Base-by-base conservation (phyloP, 2,888 invertebrate genomes). In the Catocala nupta region DNA sequence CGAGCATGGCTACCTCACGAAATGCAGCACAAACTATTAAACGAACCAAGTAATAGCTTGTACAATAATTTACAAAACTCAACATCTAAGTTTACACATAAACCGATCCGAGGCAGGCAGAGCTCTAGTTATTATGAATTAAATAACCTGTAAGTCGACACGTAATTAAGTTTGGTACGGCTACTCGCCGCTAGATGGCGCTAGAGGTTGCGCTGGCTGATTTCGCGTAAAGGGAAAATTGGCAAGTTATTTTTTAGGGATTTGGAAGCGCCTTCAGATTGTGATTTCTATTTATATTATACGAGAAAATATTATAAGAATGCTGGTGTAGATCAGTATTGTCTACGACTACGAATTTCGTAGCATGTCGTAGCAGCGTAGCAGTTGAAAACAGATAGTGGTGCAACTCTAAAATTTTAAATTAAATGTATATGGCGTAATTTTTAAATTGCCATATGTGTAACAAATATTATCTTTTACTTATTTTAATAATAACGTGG, bases 111-210 rank as follows among this genome's bases (percentile, higher is more conserved):
- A 43, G 53, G 51, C 43, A 57, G 55, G 59, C 67, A 68, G 33
- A 55, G 53, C 49, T 51, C 48, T 65, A 75, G 63, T 78, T 65
- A 69, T 72, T 68, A 71, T 65, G 65, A 76, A 78, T 78, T 66
- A 76, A 80, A 73, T 74, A 55, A 54, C 50, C 58, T 51, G 62
- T 75, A 70, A 80, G 73, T 59, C 70, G 72, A 70, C 75, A 77
- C 63, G 70, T 71, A 66, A 72, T 75, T 80, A 78, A 70, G 47
- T 36, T 59, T 70, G 42, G 69, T 85, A 67, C 50, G 56, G 88
- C 93, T 91, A 92, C 87, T 85, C 89, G 75, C 56, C 81, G 75
- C 77, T 81, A 92, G 93, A 90, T 93, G 93, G 90, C 91, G 88
- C 55, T 71, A 82, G 65, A 0, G 5, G 85, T 81, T 50, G 33